Conservation (phyloP, 2,888 invertebrate genomes). For the Esperia sulphurella region DNA sequence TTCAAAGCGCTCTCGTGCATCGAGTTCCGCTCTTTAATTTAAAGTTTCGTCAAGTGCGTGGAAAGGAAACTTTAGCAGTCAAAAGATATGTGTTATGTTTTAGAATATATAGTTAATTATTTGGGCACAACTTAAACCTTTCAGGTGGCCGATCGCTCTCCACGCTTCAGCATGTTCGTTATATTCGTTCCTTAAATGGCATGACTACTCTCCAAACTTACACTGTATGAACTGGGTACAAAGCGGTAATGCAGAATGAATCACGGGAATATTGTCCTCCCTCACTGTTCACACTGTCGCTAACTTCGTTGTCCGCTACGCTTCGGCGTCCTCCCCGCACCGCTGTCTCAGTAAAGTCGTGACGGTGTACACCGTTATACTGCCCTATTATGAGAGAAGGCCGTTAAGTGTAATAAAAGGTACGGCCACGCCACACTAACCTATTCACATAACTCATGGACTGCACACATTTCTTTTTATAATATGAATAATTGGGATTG, state of each 20-base stretch:
- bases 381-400: too few relatives aligned
- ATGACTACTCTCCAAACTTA: conserved; percentile 65
- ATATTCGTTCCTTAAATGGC: conserved; percentile 63
- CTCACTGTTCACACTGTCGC: conserved; percentile 65
- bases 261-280: conserved; percentile 55
- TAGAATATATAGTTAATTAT: conserved; percentile 23
- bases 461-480: too few relatives aligned
- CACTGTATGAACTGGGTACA: conserved; percentile 60
- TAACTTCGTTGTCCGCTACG: conserved; percentile 56
- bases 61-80: conserved; percentile 23
- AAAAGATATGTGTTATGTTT: conserved; percentile 24
- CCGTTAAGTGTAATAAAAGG: too few relatives aligned
- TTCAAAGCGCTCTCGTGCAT: conserved; percentile 31
- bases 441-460: too few relatives aligned
- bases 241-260: conserved; percentile 63
- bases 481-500: too few relatives aligned
- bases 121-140: conserved; percentile 64
- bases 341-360: neutral
- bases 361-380: too few relatives aligned
- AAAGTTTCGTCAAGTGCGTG: conserved; percentile 44
- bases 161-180: conserved; percentile 74
- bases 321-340: conserved; percentile 40
- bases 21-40: conserved; percentile 44
- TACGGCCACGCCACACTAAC: too few relatives aligned
- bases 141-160: conserved; percentile 69